A percentile compares a stretch with the other conserved stretches of the same genome.
Conservation (phyloP, 2,888 invertebrate species). For the Athrips mouffetella region DNA sequence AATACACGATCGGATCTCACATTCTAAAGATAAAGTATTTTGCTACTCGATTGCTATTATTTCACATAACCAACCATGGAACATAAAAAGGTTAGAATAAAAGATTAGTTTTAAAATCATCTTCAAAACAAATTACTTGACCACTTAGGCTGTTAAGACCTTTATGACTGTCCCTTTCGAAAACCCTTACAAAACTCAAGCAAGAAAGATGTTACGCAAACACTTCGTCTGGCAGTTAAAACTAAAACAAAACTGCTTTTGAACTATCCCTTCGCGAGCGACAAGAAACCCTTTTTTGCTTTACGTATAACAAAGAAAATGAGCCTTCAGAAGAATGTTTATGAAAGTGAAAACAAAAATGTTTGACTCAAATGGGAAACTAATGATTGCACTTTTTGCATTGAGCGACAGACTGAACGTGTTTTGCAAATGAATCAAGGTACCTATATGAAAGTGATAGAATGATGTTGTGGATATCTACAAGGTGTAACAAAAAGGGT, state of each 20-base stretch:
- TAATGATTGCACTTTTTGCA: constrained; percentile 12
- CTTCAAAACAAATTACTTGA: neutral
- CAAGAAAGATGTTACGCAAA: constrained; percentile 7
- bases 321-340: constrained; percentile 12
- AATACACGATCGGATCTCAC: too few species aligned
- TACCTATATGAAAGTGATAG: constrained; percentile 3
- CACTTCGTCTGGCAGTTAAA: neutral
- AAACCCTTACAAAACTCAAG: neutral
- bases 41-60: too few species aligned
- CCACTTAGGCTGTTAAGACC: too few species aligned
- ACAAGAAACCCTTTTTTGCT: constrained; percentile 15
- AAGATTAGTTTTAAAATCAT: constrained; percentile 4
- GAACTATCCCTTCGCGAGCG: constrained; percentile 5
- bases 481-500: too few species aligned
- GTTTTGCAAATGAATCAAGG: neutral
- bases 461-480: neutral
- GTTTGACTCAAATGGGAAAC: constrained; percentile 14
- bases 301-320: constrained; percentile 10
- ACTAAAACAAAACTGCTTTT: constrained; percentile 1
- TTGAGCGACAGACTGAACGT: too few species aligned
- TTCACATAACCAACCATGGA: neutral
- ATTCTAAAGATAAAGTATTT: too few species aligned
- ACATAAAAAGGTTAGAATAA: neutral
- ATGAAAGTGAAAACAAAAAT: constrained; percentile 22
- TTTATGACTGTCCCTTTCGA: neutral